Evolutionary conservation across 2,113 vertebrate genomes (phyloP), one percentile per base, ranked within the genome.

Genomic region (Epinephelus fuscoguttatus): DNA sequence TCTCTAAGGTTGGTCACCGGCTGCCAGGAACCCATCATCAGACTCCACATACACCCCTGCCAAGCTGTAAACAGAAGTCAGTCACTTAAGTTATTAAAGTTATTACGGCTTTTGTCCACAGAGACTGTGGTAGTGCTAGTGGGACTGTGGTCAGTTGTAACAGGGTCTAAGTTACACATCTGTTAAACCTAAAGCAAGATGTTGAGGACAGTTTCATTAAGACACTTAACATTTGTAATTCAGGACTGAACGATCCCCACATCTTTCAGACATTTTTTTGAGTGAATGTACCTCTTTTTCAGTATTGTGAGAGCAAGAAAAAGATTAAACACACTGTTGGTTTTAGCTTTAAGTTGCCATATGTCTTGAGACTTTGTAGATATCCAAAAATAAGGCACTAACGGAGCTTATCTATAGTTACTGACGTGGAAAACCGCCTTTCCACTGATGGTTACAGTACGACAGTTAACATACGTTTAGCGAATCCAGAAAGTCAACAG

Each of bases 11-110:
- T 95, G 47, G 87, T 80, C 25, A 93, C 13, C 0, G 93, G 93
- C 70, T 94, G 90, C 90, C 92, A 94, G 57, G 79, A 78, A 85
- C 87, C 93, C 96, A 96, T 95, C 45, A 62, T 88, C 70, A 59
- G 19, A 47, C 15, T 66, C 25, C 14, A 81, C 13, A 45, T 19
- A 47, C 33, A 80, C 70, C 52, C 83, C 37, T 3, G 17, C 25
- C 2, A 56, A 79, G 7, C 89, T 82, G 81, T 52, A 56, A 73
- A 81, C 4, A 85, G 3, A 75, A 25, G 30, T 62, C 18, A 73
- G 0, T 45, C 21, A 30, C 21, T 53, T 80, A 12, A 49, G 40
- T 30, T 56, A 37, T 37, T 7, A 37, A 11, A 6, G 13, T 7
- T 55, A 23, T 14, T 3, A 75, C 57, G 64, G 25, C 5, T 49